A percentile compares a stretch with the other conserved stretches of the same genome.
Evolutionary conservation across 2,888 invertebrate species (phyloP).

Genomic region (Hesperia comma): DNA sequence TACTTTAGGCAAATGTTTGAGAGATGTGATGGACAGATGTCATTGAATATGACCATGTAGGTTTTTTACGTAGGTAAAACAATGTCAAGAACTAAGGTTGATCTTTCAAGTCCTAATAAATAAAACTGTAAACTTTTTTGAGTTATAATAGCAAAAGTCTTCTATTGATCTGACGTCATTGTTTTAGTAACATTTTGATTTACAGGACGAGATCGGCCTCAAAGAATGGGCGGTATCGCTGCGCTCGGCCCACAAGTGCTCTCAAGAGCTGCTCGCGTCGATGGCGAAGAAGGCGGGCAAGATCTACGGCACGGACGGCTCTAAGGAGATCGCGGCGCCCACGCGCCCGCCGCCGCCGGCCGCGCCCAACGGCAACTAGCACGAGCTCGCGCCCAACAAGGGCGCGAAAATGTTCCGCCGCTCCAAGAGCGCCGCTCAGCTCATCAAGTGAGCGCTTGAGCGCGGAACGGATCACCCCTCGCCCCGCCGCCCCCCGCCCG

Average conservation of each 20-base stretch:
- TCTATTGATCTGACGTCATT: too few species aligned
- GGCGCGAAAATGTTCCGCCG: conserved; percentile 84
- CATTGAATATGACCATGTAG: too few species aligned
- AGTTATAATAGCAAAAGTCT: too few species aligned
- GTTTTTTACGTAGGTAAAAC: too few species aligned
- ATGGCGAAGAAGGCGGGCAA: conserved; percentile 99
- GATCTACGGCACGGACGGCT: conserved; percentile 94
- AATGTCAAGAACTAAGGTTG: too few species aligned
- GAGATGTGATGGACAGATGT: too few species aligned
- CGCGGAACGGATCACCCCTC: conserved; percentile 27
- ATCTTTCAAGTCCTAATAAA: too few species aligned
- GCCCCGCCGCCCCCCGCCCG: neutral
- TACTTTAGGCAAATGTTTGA: too few species aligned
- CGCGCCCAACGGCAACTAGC: conserved; percentile 80
- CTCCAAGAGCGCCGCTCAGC: conserved; percentile 83
- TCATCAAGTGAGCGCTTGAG: conserved; percentile 79
- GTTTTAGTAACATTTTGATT: conserved; percentile 25
- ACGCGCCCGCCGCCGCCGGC: conserved; percentile 54
- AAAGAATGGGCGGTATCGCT: conserved; percentile 99
- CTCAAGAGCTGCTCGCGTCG: conserved; percentile 96
- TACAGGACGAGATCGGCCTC: conserved; percentile 98
- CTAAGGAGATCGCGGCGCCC: conserved; percentile 65
- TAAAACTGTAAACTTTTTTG: too few species aligned
- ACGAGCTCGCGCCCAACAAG: conserved; percentile 79
- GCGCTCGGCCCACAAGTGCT: conserved; percentile 97